Evolutionary conservation across 2,888 invertebrate genomes (phyloP), one percentile per base, ranked within the genome.

Genomic region (Sarcophaga variegata): DNA sequence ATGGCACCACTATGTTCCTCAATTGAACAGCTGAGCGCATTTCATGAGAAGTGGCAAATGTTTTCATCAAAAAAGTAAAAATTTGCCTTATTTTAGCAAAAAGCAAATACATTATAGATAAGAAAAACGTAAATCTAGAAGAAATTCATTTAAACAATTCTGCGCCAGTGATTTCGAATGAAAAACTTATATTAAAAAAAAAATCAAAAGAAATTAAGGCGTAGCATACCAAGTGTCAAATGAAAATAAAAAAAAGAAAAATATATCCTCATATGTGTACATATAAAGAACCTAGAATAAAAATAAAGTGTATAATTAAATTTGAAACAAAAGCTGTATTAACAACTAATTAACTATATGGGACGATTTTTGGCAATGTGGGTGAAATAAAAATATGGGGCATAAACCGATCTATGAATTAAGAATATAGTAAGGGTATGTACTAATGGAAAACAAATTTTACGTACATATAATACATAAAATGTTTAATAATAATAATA

Each of bases 261-360:
- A 54, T 17, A 14, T 17, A 54, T 49, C 27, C 37, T 54, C 12
- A 14, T 54, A 17, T 54, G 54, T 54, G 54, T 54, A 54, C 54
- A 54, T 54, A 54, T 54, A 54, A 17, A 54, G 17, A 54, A 54
- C 4, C 17, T 25, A 70, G 22, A 70, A 70, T 47, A 45, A 70
- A 11, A 22, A 11, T 49, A 54, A 54, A 54, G 4, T 69, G 20
- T 25, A 54, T 49, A 70, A 54, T 47, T 10, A 20, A 69, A 14
- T 67, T 66, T 8, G 59, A 77, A 77, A 77, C 59, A 54, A 67
- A 67, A 77, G 77, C 77, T 54, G 22, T 77, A 77, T 64, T 27
- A 64, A 77, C 12, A 45, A 37, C 37, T 37, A 37, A 37, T 37
- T 37, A 37, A 37, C 10, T 37, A 37, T 37, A 37, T 37, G 37